These are phyloP conservation scores for Tachycineta bicolor DNA, from an alignment of 2,113 vertebrate genomes.

Conservation along the genomic window DNA sequence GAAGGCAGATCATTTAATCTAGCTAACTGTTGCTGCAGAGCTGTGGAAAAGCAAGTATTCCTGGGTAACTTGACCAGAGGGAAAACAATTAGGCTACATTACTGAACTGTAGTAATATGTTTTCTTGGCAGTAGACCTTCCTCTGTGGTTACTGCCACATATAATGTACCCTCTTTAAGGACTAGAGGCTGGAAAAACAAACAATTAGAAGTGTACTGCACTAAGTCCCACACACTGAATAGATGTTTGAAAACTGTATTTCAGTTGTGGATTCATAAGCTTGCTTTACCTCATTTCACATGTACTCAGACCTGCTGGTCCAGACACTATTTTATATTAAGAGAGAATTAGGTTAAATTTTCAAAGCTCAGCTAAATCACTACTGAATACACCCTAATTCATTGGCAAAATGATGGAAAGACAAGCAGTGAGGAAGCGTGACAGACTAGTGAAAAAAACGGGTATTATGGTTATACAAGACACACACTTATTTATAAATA, in stretches of 20 bases:
- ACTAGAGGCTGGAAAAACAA: constrained; percentile 43
- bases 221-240: background rate
- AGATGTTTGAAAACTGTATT: background rate
- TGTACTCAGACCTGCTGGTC: background rate
- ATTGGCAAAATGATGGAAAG: background rate
- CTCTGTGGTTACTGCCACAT: background rate
- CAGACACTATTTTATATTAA: background rate
- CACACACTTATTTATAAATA: background rate
- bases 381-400: background rate
- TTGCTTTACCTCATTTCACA: constrained; percentile 31
- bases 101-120: constrained; percentile 25
- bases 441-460: background rate
- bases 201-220: constrained; percentile 10
- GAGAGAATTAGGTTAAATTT: background rate
- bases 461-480: background rate
- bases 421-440: background rate
- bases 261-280: constrained; percentile 7
- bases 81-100: constrained; percentile 45
- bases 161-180: constrained; percentile 39
- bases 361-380: background rate
- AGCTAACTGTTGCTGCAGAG: constrained; percentile 4
- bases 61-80: constrained; percentile 42
- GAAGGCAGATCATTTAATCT: constrained; percentile 24
- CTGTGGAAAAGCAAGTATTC: constrained; percentile 39
- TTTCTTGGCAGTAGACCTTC: constrained; percentile 37